Percentiles rank a stretch among this genome's conserved stretches.
These are phyloP conservation scores for Phortica variegata DNA, from an alignment of 1,140 invertebrate species.

Conservation along the genomic window DNA sequence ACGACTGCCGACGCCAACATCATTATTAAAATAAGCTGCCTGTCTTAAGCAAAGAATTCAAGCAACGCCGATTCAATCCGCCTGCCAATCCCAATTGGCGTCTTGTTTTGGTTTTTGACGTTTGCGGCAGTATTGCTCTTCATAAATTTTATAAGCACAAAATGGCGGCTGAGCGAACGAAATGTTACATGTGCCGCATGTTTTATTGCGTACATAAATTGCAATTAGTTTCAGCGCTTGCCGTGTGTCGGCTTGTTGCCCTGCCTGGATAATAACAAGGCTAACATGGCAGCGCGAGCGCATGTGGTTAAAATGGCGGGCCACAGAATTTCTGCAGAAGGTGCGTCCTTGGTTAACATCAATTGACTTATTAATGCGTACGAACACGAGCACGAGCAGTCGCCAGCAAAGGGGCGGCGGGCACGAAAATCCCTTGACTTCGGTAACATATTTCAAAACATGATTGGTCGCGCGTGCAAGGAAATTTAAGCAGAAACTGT, in stretches of 20 bases:
- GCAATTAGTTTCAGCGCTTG: slow-evolving; percentile 45
- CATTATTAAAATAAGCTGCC: too few species aligned
- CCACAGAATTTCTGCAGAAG: slow-evolving; percentile 21
- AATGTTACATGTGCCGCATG: slow-evolving; percentile 28
- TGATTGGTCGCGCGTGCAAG: slow-evolving; percentile 26
- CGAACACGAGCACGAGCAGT: slow-evolving; percentile 4
- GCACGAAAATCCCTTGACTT: background rate
- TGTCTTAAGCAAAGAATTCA: too few species aligned
- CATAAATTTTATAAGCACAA: slow-evolving; percentile 51
- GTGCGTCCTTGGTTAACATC: slow-evolving; percentile 36
- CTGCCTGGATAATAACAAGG: background rate
- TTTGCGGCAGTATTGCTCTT: slow-evolving; percentile 33
- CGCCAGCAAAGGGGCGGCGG: slow-evolving; percentile 12
- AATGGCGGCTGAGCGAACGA: background rate
- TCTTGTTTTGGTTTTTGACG: too few species aligned
- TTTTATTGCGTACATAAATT: slow-evolving; percentile 54
- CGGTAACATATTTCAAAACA: background rate
- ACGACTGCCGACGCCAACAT: too few species aligned
- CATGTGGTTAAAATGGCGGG: slow-evolving; percentile 14
- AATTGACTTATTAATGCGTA: slow-evolving; percentile 54
- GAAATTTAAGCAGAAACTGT: background rate
- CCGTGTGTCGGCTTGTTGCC: slow-evolving; percentile 34
- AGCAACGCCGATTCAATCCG: too few species aligned
- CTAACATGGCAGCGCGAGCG: background rate
- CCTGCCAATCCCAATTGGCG: too few species aligned